phyloP scores from a whole-genome alignment of 2,113 vertebrate genomes.

The Ivindomyrus marchei region DNA sequence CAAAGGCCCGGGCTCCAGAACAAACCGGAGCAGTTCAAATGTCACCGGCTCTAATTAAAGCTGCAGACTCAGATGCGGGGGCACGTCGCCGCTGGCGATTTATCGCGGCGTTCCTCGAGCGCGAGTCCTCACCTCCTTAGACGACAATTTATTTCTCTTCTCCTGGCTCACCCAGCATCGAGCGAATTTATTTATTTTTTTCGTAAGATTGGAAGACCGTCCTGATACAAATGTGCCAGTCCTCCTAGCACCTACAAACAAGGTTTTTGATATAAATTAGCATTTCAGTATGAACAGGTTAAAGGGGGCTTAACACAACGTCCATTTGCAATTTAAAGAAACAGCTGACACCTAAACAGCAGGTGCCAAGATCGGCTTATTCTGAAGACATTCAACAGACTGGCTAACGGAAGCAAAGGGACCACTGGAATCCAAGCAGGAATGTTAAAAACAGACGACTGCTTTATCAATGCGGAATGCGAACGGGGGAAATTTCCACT shows the following conservation, averaged over 20 bases:
- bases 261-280: background rate
- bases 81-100: background rate
- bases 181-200: background rate
- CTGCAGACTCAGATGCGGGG: background rate
- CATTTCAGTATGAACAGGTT: background rate
- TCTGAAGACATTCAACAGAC: background rate
- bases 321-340: too few species aligned
- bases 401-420: background rate
- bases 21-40: constrained; percentile 13
- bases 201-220: background rate
- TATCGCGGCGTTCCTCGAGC: background rate
- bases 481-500: background rate
- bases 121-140: background rate
- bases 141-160: background rate
- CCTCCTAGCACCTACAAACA: background rate
- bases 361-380: background rate
- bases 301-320: background rate
- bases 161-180: background rate
- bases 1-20: constrained; percentile 17
- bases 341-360: background rate
- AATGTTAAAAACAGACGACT: constrained; percentile 1
- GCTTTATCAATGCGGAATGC: background rate
- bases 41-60: constrained; percentile 27
- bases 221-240: background rate
- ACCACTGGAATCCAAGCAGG: background rate